phyloP scores from a whole-genome alignment of 2,797 vertebrate genomes.

The Etheostoma nigrum region DNA sequence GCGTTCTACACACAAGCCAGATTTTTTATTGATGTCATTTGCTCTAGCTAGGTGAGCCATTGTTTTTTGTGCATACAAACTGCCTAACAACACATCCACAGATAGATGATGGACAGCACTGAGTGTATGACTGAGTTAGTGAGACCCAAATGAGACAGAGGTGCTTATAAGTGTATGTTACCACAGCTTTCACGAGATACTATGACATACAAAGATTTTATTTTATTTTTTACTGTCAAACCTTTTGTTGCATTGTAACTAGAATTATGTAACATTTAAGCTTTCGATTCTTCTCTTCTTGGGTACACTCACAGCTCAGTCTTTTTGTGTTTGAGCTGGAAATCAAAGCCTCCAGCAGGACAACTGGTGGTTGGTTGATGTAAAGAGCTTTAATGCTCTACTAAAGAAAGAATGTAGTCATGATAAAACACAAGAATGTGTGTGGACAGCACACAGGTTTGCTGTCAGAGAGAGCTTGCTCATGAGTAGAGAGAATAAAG shows the following conservation, averaged over 20 bases:
- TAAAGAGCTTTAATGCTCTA: neutral
- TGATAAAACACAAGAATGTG: neutral
- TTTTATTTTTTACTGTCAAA: neutral
- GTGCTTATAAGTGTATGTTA: too few species aligned
- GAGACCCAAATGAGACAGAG: too few species aligned
- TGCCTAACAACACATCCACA: too few species aligned
- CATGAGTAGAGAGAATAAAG: neutral
- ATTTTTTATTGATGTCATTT: too few species aligned
- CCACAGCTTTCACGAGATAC: neutral
- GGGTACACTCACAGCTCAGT: neutral
- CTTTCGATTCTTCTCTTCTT: neutral
- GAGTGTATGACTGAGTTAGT: too few species aligned
- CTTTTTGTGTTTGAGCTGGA: neutral
- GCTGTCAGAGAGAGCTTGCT: neutral
- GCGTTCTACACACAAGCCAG: too few species aligned
- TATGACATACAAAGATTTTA: too few species aligned
- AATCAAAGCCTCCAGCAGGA: neutral
- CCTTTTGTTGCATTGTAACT: slow-evolving; percentile 22
- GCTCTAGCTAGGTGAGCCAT: too few species aligned
- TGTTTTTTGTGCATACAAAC: too few species aligned
- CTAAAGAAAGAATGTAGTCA: neutral
- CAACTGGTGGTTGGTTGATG: neutral
- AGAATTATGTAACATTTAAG: neutral
- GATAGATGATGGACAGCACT: too few species aligned
- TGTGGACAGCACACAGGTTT: neutral